A percentile compares a stretch with the other conserved stretches of the same genome.
Evolutionary conservation across 30 jellyfish, hydroid and myxozoan species (phyloP).

Genomic region (Catostylus mosaicus): DNA sequence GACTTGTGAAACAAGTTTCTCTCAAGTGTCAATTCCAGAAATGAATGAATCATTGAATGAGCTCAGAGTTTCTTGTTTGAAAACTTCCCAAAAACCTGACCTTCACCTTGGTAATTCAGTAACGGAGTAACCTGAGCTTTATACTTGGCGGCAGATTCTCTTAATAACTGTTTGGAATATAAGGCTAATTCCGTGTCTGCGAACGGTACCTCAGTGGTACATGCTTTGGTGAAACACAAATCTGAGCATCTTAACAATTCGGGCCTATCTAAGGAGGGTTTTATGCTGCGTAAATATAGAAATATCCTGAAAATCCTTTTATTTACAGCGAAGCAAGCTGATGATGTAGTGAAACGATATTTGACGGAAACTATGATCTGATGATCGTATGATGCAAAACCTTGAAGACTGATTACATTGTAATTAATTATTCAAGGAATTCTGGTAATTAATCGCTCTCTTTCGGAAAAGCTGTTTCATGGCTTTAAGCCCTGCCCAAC

Average conservation of each 20-base stretch:
- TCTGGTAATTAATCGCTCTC: neutral
- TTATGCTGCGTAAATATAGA: neutral
- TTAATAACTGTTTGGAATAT: neutral
- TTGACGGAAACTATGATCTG: neutral
- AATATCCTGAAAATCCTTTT: neutral
- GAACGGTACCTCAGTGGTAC: conserved; percentile 11
- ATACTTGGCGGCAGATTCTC: neutral
- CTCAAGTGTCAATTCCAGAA: too few species aligned
- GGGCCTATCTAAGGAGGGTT: neutral
- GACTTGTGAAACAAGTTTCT: too few species aligned
- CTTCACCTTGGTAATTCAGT: neutral
- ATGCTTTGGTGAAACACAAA: neutral
- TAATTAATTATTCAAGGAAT: neutral
- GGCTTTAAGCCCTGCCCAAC: neutral
- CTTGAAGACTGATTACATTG: neutral
- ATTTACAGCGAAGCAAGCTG: neutral
- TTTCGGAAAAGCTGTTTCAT: neutral
- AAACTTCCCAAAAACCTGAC: neutral
- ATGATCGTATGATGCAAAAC: neutral
- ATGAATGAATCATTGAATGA: too few species aligned
- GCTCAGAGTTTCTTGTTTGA: too few species aligned
- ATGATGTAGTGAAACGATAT: neutral
- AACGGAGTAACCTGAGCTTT: neutral
- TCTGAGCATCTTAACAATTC: neutral
- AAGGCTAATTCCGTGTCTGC: neutral